Percentiles rank a stretch among this genome's conserved stretches.
These are phyloP conservation scores for Lepus timidus DNA, from an alignment of 2,113 vertebrate species.

Conservation along the genomic window DNA sequence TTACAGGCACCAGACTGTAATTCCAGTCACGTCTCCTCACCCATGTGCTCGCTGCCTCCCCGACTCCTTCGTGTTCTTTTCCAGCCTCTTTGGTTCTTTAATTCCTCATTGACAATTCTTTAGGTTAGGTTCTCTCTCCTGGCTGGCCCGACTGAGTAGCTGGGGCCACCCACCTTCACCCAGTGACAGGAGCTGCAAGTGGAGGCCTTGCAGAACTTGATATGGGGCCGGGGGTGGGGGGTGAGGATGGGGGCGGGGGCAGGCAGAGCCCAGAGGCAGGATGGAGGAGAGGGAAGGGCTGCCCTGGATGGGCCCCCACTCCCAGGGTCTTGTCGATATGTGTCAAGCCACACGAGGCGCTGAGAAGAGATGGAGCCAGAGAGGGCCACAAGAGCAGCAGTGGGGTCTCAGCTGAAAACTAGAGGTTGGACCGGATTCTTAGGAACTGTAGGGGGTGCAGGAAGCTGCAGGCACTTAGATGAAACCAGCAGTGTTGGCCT, in stretches of 20 bases:
- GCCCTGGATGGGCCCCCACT: background rate
- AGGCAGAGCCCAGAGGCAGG: background rate
- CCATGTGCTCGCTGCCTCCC: background rate
- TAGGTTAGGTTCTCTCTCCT: background rate
- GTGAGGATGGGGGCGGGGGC: too few species aligned
- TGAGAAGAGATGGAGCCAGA: background rate
- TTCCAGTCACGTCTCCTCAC: too few species aligned
- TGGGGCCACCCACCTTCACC: background rate
- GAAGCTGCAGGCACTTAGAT: background rate
- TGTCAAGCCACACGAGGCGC: background rate
- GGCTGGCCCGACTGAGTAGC: too few species aligned
- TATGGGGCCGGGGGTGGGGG: background rate
- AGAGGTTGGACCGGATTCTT: background rate
- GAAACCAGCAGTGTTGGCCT: background rate
- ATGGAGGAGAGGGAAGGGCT: background rate
- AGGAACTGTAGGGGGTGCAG: background rate
- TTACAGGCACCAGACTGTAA: too few species aligned
- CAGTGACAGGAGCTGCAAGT: background rate
- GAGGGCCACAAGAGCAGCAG: background rate
- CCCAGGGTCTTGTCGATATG: background rate
- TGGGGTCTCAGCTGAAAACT: background rate
- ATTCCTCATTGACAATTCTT: background rate
- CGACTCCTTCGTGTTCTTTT: background rate
- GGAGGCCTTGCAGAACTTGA: background rate
- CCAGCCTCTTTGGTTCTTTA: background rate